Conservation (phyloP, 1,140 invertebrate species). For the Pseudomyrmex sp. region DNA sequence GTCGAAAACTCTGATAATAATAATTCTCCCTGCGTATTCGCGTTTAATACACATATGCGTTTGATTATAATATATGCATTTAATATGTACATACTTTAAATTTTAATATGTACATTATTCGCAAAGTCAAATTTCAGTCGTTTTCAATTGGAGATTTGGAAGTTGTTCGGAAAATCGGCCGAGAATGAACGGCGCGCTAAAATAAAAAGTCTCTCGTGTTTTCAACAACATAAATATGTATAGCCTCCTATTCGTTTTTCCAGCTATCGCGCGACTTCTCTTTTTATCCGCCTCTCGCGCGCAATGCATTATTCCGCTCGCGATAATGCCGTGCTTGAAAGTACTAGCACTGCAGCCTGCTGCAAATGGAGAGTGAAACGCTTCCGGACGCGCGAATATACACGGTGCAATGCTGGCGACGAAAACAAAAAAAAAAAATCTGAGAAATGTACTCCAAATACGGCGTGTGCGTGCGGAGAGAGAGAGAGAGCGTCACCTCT, state of each 20-base stretch:
- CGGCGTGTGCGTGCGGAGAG: too few species aligned
- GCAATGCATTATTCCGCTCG: slow-evolving; percentile 32
- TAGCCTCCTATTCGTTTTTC: neutral
- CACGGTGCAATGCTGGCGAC: neutral
- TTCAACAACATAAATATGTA: slow-evolving; percentile 11
- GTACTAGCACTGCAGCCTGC: neutral
- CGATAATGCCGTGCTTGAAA: slow-evolving; percentile 4
- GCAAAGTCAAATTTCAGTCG: neutral
- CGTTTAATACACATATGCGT: neutral
- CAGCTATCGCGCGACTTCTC: slow-evolving; percentile 24
- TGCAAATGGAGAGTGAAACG: slow-evolving; percentile 20
- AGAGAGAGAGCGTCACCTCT: too few species aligned
- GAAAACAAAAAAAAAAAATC: neutral
- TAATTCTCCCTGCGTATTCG: too few species aligned
- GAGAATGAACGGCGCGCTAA: too few species aligned
- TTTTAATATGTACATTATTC: slow-evolving; percentile 13
- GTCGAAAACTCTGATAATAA: too few species aligned
- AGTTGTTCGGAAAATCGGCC: too few species aligned
- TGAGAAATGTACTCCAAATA: neutral
- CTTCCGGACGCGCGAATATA: slow-evolving; percentile 11
- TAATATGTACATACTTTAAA: neutral
- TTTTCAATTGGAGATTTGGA: neutral
- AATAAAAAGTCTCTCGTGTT: neutral
- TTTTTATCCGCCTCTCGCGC: slow-evolving; percentile 18
- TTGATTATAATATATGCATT: neutral